A percentile compares a stretch with the other conserved stretches of the same genome.
Conservation (phyloP, 1,140 invertebrate species). For the Leptinotarsa defecta region DNA sequence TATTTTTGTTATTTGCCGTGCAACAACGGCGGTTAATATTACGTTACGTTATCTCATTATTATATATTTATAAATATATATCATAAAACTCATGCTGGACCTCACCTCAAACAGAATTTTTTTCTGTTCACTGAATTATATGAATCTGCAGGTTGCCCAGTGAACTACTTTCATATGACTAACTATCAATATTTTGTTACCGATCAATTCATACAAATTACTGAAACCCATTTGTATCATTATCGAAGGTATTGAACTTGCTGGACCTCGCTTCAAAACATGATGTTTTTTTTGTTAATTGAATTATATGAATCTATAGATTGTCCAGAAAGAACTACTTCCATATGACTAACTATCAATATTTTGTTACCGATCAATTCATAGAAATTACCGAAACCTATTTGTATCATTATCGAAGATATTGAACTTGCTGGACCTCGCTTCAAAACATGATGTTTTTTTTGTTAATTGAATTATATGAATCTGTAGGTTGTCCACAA, state of each 20-base stretch:
- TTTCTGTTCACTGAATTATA: conserved; percentile 28
- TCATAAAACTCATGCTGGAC: conserved; percentile 40
- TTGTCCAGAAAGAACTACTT: conserved; percentile 38
- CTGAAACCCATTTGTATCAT: no score
- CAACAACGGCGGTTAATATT: conserved; percentile 31
- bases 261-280: conserved; percentile 42
- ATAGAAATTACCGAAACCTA: no score
- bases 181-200: conserved; percentile 54
- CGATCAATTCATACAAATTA: no score
- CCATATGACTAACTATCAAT: conserved; percentile 52
- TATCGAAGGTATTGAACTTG: conserved; percentile 1
- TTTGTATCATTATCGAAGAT: no score
- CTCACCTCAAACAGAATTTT: conserved; percentile 36
- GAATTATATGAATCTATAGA: conserved; percentile 36
- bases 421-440: conserved; percentile 37
- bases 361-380: conserved; percentile 42
- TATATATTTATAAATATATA: conserved; percentile 47
- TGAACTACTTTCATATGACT: conserved; percentile 41
- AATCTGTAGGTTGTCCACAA: conserved; percentile 40
- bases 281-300: conserved; percentile 21
- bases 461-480: conserved; percentile 31
- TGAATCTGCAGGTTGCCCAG: conserved; percentile 40
- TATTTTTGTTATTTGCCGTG: conserved; percentile 53
- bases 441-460: conserved; percentile 31
- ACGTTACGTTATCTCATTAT: conserved; percentile 51